These are phyloP conservation scores for Syngnathus acus DNA, from an alignment of 2,797 vertebrate species.

Conservation along the genomic window DNA sequence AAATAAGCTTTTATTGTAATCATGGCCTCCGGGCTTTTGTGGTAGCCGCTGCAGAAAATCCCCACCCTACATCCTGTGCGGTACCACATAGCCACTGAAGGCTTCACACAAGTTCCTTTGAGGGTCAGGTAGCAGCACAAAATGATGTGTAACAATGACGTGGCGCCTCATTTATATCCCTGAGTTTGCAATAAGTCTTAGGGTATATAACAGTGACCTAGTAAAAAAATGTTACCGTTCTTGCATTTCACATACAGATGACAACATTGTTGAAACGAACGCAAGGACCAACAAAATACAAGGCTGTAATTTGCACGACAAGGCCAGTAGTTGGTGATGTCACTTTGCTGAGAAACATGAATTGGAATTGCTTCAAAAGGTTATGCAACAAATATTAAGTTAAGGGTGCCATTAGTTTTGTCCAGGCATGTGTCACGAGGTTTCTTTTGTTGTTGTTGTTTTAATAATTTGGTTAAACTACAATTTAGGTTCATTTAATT, in stretches of 20 bases:
- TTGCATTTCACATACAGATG: background rate
- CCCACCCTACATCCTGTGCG: conserved; percentile 41
- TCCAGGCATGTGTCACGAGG: too few species aligned
- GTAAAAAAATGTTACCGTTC: background rate
- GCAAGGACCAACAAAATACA: background rate
- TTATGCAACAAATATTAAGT: too few species aligned
- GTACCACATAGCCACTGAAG: conserved; percentile 21
- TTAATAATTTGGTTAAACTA: too few species aligned
- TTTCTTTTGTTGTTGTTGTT: too few species aligned
- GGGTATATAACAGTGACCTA: background rate
- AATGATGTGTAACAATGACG: conserved; percentile 34
- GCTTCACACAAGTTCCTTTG: conserved; percentile 26
- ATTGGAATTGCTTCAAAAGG: too few species aligned
- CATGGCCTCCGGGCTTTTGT: conserved; percentile 40
- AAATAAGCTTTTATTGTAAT: conserved; percentile 47
- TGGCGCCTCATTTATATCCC: conserved; percentile 6
- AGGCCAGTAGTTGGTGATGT: background rate
- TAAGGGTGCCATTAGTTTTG: too few species aligned
- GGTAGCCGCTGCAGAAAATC: conserved; percentile 40
- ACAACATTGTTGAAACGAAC: background rate
- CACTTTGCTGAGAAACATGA: background rate
- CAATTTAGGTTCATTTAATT: too few species aligned
- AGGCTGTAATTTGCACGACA: background rate
- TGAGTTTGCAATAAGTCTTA: background rate
- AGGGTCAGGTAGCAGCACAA: conserved; percentile 27